Conservation (phyloP, 1,140 invertebrate genomes). For the Acromyrmex charruanus region DNA sequence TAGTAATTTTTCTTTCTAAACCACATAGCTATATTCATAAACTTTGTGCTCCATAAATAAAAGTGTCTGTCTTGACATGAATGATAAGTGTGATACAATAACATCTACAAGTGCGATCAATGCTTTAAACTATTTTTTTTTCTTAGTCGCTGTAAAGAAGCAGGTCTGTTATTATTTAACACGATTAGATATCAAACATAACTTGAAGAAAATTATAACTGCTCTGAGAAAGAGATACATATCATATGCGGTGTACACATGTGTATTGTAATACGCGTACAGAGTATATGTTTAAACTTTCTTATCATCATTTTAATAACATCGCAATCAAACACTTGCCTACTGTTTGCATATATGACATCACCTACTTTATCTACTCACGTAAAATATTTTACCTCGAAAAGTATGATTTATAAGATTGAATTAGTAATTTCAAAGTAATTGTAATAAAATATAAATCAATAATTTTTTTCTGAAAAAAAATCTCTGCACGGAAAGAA, state of each 20-base stretch:
- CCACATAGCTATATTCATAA: not conserved
- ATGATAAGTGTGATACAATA: slow-evolving; percentile 14
- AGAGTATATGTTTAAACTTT: slow-evolving; percentile 11
- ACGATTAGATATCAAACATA: not conserved
- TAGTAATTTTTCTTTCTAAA: slow-evolving; percentile 11
- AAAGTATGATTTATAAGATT: not conserved
- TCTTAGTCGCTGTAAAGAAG: not conserved
- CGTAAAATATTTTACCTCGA: not conserved
- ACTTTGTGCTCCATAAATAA: slow-evolving; percentile 16
- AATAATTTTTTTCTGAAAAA: not conserved
- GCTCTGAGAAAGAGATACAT: not conserved
- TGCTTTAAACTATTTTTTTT: not conserved
- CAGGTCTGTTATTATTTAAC: not conserved
- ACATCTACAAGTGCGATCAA: not conserved
- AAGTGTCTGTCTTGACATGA: slow-evolving; percentile 32
- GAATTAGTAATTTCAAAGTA: not conserved
- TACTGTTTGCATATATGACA: slow-evolving; percentile 30
- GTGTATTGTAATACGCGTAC: not conserved
- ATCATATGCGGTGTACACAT: not conserved
- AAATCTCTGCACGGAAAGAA: not conserved
- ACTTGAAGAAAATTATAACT: not conserved
- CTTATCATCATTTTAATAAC: slow-evolving; percentile 39
- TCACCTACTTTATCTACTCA: not conserved
- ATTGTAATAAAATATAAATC: not conserved
- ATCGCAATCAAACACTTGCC: slow-evolving; percentile 21